Percentiles rank a stretch among this genome's conserved stretches.
These are phyloP conservation scores for Ictalurus punctatus DNA, from an alignment of 2,113 vertebrate genomes.

Conservation along the genomic window DNA sequence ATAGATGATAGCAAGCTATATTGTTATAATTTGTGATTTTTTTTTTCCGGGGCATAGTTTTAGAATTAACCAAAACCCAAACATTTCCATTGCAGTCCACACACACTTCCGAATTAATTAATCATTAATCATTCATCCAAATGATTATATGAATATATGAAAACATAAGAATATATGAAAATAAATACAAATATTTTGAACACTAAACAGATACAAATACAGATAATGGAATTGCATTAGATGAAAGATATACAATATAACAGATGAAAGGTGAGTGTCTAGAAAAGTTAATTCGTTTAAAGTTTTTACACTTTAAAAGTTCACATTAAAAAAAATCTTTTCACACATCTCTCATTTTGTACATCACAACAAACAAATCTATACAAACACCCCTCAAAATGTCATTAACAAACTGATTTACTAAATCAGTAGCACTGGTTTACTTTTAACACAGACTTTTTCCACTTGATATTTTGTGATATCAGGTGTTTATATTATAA, in stretches of 20 bases:
- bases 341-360: not conserved
- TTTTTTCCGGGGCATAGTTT: not conserved
- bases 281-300: not conserved
- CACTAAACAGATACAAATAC: not conserved
- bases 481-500: not conserved
- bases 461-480: not conserved
- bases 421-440: no score
- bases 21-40: no score
- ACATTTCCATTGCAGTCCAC: not conserved
- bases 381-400: not conserved
- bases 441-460: not conserved
- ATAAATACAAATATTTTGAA: not conserved
- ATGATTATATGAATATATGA: no score
- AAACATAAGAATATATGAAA: no score
- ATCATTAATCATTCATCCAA: not conserved
- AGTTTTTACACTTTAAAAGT: not conserved
- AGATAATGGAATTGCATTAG: not conserved
- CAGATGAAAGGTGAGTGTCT: not conserved
- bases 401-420: not conserved
- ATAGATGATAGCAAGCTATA: not conserved
- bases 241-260: not conserved
- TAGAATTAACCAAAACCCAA: not conserved
- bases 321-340: not conserved
- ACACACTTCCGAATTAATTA: not conserved
- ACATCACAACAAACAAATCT: not conserved